Percentiles rank a stretch among this genome's conserved stretches.
These are phyloP conservation scores for Willisornis vidua DNA, from an alignment of 2,113 vertebrate species.

Conservation along the genomic window DNA sequence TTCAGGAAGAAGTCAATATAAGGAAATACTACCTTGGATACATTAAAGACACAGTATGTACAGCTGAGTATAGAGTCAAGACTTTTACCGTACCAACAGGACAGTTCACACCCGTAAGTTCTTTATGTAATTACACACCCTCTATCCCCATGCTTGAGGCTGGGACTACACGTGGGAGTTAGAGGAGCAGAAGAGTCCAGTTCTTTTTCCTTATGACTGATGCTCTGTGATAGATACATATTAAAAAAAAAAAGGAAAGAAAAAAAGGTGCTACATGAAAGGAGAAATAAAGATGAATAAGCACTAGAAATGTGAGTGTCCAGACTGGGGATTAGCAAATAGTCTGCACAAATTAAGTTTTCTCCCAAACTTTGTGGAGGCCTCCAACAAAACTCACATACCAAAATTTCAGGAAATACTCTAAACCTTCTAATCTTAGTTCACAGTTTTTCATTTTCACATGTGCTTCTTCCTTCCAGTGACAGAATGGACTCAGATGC, in stretches of 20 bases:
- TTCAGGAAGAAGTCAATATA: not conserved
- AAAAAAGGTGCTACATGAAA: not conserved
- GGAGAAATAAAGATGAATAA: slow-evolving; percentile 1
- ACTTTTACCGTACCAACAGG: not conserved
- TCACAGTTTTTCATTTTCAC: not conserved
- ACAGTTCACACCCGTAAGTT: not conserved
- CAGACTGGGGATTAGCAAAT: slow-evolving; percentile 23
- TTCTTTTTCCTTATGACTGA: not conserved
- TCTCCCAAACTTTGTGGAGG: not conserved
- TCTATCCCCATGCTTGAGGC: not conserved
- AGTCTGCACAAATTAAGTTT: not conserved
- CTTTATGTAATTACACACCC: not conserved
- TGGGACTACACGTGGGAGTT: not conserved
- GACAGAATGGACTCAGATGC: not conserved
- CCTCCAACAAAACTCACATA: not conserved
- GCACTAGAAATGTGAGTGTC: not conserved
- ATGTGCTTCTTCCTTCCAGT: not conserved
- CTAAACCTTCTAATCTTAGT: not conserved
- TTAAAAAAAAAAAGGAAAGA: not conserved
- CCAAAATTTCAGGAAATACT: not conserved
- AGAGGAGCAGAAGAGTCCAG: not conserved
- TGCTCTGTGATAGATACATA: not conserved
- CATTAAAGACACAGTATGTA: not conserved
- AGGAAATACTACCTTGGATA: not conserved
- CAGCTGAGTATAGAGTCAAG: not conserved